Evolutionary conservation across 2,797 vertebrate species (phyloP).

Genomic region (Falco berigora): DNA sequence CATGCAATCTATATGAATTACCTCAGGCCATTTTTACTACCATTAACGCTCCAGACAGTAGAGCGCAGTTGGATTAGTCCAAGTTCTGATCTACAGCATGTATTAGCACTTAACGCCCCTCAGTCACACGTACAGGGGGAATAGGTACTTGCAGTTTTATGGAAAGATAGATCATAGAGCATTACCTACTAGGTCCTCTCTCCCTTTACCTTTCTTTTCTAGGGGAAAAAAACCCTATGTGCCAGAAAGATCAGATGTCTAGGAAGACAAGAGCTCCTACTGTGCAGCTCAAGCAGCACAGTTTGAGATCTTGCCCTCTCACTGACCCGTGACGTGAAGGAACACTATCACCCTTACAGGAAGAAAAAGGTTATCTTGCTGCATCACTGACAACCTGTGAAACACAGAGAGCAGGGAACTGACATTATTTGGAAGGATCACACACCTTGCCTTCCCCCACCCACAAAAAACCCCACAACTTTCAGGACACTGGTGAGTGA

Average conservation of each 20-base stretch:
- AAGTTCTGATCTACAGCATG: not conserved
- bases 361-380: not conserved
- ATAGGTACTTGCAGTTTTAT: not conserved
- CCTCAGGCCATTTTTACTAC: not conserved
- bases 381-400: not conserved
- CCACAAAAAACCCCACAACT: not conserved
- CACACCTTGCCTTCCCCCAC: not conserved
- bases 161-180: not conserved
- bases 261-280: not conserved
- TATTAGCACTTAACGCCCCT: not conserved
- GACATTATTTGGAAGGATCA: not conserved
- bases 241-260: not conserved
- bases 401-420: not conserved
- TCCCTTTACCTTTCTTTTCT: not conserved
- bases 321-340: not conserved
- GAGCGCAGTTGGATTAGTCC: not conserved
- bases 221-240: not conserved
- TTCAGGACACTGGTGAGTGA: not conserved
- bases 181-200: not conserved
- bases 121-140: not conserved
- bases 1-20: not conserved
- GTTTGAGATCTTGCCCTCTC: not conserved
- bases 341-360: not conserved
- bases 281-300: not conserved
- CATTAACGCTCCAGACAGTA: not conserved